phyloP scores from a whole-genome alignment of 1,140 invertebrate species.

The Trichonephila inaurata region DNA sequence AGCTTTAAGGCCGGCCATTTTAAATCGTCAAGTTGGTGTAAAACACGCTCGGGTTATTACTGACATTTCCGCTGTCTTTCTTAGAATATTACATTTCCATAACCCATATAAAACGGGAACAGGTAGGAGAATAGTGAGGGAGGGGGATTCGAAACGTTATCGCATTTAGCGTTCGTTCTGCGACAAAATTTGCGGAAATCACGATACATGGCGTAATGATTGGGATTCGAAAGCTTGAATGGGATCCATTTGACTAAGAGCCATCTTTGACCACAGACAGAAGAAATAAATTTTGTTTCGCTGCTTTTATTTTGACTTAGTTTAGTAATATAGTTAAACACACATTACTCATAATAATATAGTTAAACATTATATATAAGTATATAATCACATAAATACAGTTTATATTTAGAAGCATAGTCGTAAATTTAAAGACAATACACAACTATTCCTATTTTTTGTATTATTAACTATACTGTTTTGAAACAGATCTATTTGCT shows the following conservation, averaged over 20 bases:
- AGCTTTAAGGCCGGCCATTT: neutral
- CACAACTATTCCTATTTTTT: no score
- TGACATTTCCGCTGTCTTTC: conserved; percentile 50
- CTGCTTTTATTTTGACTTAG: no score
- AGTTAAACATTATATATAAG: no score
- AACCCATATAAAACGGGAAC: conserved; percentile 40
- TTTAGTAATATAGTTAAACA: no score
- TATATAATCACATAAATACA: no score
- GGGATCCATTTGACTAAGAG: neutral
- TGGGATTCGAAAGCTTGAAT: neutral
- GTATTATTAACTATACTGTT: no score
- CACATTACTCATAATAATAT: no score
- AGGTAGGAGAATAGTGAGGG: neutral
- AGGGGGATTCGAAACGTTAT: neutral
- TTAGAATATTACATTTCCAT: conserved; percentile 71
- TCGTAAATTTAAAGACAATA: no score
- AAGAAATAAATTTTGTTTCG: no score
- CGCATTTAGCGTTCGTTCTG: conserved; percentile 44
- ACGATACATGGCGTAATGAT: conserved; percentile 64
- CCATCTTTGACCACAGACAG: conserved; percentile 7
- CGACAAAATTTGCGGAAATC: conserved; percentile 67
- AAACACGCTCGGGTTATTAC: conserved; percentile 52
- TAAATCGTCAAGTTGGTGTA: conserved; percentile 37
- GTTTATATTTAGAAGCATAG: no score
- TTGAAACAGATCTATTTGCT: no score